These are phyloP conservation scores for Sclerurus mexicanus DNA, from an alignment of 2,113 vertebrate genomes.

Conservation along the genomic window DNA sequence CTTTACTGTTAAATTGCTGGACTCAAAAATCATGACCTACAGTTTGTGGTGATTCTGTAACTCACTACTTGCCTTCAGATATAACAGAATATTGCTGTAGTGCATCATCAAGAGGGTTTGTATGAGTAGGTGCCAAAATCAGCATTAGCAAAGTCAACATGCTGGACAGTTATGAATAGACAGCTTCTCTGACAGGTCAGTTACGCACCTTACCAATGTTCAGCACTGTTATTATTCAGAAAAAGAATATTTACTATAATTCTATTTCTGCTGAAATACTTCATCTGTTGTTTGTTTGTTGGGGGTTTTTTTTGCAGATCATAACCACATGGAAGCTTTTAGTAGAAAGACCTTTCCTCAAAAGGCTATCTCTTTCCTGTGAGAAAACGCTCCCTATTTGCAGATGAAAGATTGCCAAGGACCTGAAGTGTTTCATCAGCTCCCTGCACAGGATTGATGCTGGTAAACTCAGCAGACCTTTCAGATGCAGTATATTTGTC, in stretches of 20 bases:
- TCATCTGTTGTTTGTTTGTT: background rate
- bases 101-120: background rate
- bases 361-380: background rate
- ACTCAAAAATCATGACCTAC: rapidly evolving
- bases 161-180: background rate
- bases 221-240: background rate
- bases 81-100: background rate
- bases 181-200: background rate
- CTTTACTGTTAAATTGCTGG: background rate
- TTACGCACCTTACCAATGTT: background rate
- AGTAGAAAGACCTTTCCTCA: background rate
- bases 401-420: background rate
- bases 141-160: background rate
- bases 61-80: background rate
- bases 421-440: background rate
- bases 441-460: background rate
- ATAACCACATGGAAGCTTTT: background rate
- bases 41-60: background rate
- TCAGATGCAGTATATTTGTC: background rate
- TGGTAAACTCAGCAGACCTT: background rate
- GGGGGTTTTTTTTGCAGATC: background rate
- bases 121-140: background rate
- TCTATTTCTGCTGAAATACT: background rate
- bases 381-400: background rate
- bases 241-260: background rate